Evolutionary conservation across 2,797 vertebrate species (phyloP).

Genomic region (Sebastes iracundus): DNA sequence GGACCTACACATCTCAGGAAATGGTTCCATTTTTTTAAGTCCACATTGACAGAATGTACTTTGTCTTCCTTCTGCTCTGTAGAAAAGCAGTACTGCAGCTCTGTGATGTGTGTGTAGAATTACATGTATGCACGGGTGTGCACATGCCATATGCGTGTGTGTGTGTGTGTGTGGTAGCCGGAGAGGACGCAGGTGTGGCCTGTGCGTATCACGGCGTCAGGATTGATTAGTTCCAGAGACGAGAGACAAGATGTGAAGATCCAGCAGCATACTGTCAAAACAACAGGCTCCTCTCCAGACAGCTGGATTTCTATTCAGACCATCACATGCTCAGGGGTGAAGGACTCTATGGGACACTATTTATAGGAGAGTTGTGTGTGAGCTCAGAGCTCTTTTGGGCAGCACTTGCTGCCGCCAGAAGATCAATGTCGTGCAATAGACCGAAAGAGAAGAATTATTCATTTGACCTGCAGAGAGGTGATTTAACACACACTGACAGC

Average conservation of each 20-base stretch:
- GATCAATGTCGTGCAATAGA: slow-evolving; percentile 22
- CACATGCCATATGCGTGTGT: not conserved
- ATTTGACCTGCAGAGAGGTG: slow-evolving; percentile 36
- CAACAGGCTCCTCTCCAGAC: slow-evolving; percentile 79
- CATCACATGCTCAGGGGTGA: slow-evolving; percentile 48
- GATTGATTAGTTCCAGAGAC: slow-evolving; percentile 80
- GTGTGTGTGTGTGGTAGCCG: not conserved
- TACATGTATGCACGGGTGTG: not conserved
- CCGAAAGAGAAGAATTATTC: slow-evolving; percentile 36
- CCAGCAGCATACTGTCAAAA: slow-evolving; percentile 81
- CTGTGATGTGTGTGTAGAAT: not conserved
- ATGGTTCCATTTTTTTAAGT: slow-evolving; percentile 11
- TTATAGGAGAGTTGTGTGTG: slow-evolving; percentile 24
- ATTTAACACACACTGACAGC: slow-evolving; percentile 45
- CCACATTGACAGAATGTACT: slow-evolving; percentile 29
- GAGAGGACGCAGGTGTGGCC: slow-evolving; percentile 64
- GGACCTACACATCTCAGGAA: slow-evolving; percentile 41
- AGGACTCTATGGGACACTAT: slow-evolving; percentile 34
- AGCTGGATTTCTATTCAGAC: slow-evolving; percentile 82
- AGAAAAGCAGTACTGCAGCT: slow-evolving; percentile 4
- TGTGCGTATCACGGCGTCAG: slow-evolving; percentile 30
- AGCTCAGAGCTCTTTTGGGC: slow-evolving; percentile 20
- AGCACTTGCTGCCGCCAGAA: slow-evolving; percentile 13
- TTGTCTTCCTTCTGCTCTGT: slow-evolving; percentile 41
- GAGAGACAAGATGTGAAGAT: slow-evolving; percentile 68